Evolutionary conservation across 92 coral and sea anemone genomes (phyloP), one percentile per base, ranked within the genome.

Genomic region (Siderastrea siderea): DNA sequence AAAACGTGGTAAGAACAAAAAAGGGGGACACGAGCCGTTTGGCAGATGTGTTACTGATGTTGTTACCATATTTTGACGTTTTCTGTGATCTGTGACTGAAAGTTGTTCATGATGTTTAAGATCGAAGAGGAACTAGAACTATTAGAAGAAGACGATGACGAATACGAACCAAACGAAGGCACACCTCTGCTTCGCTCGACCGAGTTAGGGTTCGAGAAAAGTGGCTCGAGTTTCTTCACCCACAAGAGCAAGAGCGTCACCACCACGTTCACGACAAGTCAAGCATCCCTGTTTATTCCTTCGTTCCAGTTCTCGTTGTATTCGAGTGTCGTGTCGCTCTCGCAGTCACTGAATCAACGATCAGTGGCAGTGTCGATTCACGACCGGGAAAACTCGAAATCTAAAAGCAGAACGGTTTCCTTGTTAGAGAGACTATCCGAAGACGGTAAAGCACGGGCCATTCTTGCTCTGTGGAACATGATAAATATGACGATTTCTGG

Each of bases 281-380:
- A 95, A 64, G 96, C 98, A 5, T 95, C 98, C 3, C 78, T 95
- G n/a, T 84, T 95, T 68, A 95, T 95, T 73, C 98, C 98, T 19
- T 95, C 98, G 38, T 88, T 95, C 54, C 98, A 95, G 86, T 94
- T 95, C 79, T 95, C 98, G 74, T 81, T 93, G 47, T 93, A 93
- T 55, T 95, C 96, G 1, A 92, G 92, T 55, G 62, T 92, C 46
- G 93, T 90, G 58, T 71, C 78, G 9, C 62, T 83, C 47, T 67
- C 89, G 3, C 51, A 78, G 50, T 83, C 81, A 11, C 67, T 54
- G 8, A 55, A 85, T 66, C 74, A 74, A 64, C 81, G 82, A 62
- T 84, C 88, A 6, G 88, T 76, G 7, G 74, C 82, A 3, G 6
- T 84, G 60, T 75, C 89, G 43, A 61, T 85, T 11, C 65, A 65